Conservation (phyloP, 2,113 vertebrate species). For the Psophia crepitans region DNA sequence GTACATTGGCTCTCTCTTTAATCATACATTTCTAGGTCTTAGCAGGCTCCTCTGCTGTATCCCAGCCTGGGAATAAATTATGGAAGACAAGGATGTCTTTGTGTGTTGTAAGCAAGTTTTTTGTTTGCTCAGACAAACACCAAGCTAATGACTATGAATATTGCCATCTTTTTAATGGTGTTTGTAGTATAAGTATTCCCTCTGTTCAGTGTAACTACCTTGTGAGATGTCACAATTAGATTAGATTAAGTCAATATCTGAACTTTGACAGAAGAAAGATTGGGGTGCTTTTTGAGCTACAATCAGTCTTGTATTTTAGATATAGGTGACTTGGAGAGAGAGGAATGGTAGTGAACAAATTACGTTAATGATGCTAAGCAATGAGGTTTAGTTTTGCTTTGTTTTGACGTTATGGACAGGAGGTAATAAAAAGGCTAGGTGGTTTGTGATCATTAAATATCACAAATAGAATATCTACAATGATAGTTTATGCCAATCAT, state of each 20-base stretch:
- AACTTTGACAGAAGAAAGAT: not conserved
- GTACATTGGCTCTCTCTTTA: not conserved
- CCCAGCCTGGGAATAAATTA: not conserved
- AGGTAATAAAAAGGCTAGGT: not conserved
- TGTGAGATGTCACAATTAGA: not conserved
- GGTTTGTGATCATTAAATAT: not conserved
- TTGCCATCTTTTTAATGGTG: not conserved
- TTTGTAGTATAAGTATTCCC: not conserved
- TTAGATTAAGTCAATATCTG: not conserved
- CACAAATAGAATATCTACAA: not conserved
- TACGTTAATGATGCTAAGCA: not conserved
- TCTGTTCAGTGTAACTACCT: not conserved
- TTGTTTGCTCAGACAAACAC: not conserved
- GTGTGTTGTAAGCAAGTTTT: not conserved
- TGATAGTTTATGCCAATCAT: not conserved
- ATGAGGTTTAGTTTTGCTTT: not conserved
- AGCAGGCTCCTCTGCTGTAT: not conserved
- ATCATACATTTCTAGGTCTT: not conserved
- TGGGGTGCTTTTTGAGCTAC: not conserved
- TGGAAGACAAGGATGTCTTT: not conserved
- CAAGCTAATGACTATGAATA: not conserved
- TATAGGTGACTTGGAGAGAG: not conserved
- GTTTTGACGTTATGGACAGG: not conserved
- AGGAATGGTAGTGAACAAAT: not conserved
- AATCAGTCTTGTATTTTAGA: not conserved